Evolutionary conservation across 23 tunicate species (phyloP), one percentile per base, ranked within the genome.

Genomic region (Ciona savignyi): DNA sequence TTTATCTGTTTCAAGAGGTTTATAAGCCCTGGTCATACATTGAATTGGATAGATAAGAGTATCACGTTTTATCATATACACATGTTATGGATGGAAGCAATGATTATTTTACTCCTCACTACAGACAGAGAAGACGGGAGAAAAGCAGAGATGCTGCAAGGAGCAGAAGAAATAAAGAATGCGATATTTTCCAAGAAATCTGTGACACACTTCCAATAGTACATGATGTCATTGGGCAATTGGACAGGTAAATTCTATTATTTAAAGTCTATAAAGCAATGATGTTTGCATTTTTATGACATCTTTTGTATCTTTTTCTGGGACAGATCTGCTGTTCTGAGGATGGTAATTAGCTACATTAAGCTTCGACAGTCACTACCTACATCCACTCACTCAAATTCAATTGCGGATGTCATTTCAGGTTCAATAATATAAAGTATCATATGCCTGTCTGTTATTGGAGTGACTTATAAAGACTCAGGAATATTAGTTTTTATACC

Each of bases 131-230:
- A 64, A 66, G 96, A 30, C 33, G 96, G 27, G 96, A 88, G 67
- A 88, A 88, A 74, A 88, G 96, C 51, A 72, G 87, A 35, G 87
- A 88, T 73, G 96, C 96, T 49, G 96, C 96, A 15, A 63, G 96
- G 33, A 63, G 74, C 31, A 80, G 96, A 34, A 68, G 96, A 42
- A 77, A 77, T 4, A 85, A 81, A 35, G 96, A 88, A 78, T 70
- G 86, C 4, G 84, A 81, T 35, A 81, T 78, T 35, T 88, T 77
- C 62, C 81, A 88, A 32, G 96, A 88, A 34, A 88, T 88, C 22
- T 82, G 87, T 32, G 32, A 77, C 56, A 35, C 62, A 11, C 72
- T 82, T 29, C 96, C 96, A 0, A 35, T 88, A 60, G 63, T 87
- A 34, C 74, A 77, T 32, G 81, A 88, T 48, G 62, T 77, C 51